A percentile compares a stretch with the other conserved stretches of the same genome.
These are phyloP conservation scores for Clunio marinus DNA, from an alignment of 2,888 invertebrate genomes.

Conservation along the genomic window DNA sequence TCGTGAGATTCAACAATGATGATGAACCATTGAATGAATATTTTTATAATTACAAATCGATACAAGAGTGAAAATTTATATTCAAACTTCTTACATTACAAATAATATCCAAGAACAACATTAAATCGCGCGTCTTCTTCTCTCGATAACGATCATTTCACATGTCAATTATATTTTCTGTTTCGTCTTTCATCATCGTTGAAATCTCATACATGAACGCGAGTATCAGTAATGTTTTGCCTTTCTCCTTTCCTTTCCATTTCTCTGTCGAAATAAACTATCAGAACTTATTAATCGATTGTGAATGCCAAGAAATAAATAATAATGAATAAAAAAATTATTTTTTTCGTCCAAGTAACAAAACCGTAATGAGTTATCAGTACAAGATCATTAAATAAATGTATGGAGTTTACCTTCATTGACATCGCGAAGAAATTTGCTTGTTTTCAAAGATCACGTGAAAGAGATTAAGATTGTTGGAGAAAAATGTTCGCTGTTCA, in stretches of 20 bases:
- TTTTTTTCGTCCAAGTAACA: too few species aligned
- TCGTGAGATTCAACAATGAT: not conserved
- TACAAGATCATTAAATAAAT: constrained; percentile 3
- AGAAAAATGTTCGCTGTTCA: not conserved
- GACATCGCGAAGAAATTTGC: not conserved
- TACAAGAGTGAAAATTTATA: too few species aligned
- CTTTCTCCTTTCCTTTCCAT: not conserved
- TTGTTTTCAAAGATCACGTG: not conserved
- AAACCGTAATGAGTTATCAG: constrained; percentile 27
- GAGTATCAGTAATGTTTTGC: not conserved
- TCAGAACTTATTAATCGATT: constrained; percentile 23
- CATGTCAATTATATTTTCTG: constrained; percentile 35
- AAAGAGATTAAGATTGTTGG: not conserved
- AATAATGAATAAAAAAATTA: not conserved
- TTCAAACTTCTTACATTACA: not conserved
- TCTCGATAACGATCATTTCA: constrained; percentile 32
- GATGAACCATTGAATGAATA: not conserved
- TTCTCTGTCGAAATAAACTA: not conserved
- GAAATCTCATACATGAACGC: not conserved
- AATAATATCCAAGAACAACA: not conserved
- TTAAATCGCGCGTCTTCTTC: constrained; percentile 4
- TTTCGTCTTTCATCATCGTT: not conserved
- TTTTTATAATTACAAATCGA: not conserved
- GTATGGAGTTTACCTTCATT: not conserved
- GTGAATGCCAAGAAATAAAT: not conserved